These are phyloP conservation scores for Mycteria americana DNA, from an alignment of 2,797 vertebrate genomes.

Conservation along the genomic window DNA sequence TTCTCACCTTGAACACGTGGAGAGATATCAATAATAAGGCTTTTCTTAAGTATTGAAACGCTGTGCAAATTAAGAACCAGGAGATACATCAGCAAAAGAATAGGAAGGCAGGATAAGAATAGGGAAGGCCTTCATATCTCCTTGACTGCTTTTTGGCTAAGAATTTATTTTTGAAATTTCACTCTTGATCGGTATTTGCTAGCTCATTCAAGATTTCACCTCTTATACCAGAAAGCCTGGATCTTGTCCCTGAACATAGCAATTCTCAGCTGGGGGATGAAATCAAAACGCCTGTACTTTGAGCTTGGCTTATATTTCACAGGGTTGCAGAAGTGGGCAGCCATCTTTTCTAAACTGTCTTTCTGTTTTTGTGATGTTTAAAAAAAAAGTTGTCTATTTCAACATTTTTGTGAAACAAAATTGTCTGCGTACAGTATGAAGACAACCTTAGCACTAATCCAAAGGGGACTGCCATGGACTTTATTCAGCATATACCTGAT, in stretches of 20 bases:
- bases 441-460: neutral
- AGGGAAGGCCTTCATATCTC: neutral
- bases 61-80: neutral
- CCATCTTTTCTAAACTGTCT: neutral
- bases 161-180: neutral
- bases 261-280: neutral
- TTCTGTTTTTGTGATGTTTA: neutral
- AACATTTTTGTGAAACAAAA: neutral
- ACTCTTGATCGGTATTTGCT: neutral
- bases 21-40: too few species aligned
- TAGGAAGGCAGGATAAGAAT: neutral
- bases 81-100: neutral
- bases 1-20: neutral
- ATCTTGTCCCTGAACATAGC: neutral
- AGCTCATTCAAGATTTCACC: neutral
- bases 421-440: neutral
- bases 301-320: neutral
- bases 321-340: neutral
- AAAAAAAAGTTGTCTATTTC: neutral
- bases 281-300: neutral
- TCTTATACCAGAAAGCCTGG: neutral
- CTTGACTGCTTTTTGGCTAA: neutral
- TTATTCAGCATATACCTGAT: neutral
- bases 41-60: neutral
- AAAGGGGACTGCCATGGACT: neutral